Percentiles rank a stretch among this genome's conserved stretches.
Conservation (phyloP, 2,888 invertebrate genomes). For the Eupsilia transversa region DNA sequence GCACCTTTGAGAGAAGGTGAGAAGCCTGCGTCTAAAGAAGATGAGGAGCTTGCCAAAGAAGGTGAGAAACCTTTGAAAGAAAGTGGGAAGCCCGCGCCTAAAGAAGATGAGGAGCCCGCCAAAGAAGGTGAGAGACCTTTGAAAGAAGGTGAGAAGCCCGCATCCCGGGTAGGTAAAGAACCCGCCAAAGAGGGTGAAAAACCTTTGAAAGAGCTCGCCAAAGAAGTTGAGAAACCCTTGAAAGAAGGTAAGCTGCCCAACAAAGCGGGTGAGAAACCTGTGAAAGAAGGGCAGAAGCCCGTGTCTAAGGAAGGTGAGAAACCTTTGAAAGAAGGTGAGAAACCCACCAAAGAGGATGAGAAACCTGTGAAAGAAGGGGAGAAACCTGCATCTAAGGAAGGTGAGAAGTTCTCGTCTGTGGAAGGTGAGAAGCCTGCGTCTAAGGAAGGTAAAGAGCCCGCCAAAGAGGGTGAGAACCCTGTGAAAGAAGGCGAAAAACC, state of each 20-base stretch:
- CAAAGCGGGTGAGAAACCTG: neutral
- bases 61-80: slow-evolving; percentile 6
- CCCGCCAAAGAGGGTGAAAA: neutral
- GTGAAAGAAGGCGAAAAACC: neutral
- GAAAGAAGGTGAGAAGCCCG: neutral
- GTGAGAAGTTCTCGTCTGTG: neutral
- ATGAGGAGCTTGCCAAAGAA: slow-evolving; percentile 27
- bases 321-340: neutral
- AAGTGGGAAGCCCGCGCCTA: neutral
- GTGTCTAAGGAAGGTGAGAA: neutral
- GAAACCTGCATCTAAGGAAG: neutral
- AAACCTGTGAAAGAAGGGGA: neutral
- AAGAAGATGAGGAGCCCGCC: neutral
- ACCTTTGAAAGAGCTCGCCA: neutral
- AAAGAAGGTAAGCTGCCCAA: slow-evolving; percentile 5
- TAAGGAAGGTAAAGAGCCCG: neutral
- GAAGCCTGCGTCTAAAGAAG: neutral
- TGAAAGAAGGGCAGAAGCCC: neutral
- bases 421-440: neutral
- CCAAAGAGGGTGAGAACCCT: neutral
- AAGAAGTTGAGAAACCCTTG: neutral
- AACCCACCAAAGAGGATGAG: neutral
- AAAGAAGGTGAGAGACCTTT: no score
- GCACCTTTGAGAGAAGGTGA: neutral
- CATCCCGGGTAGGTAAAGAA: no score